Percentiles rank a stretch among this genome's conserved stretches.
phyloP scores from a whole-genome alignment of 92 coral and sea anemone species.

The Chrysogorgia sp. region DNA sequence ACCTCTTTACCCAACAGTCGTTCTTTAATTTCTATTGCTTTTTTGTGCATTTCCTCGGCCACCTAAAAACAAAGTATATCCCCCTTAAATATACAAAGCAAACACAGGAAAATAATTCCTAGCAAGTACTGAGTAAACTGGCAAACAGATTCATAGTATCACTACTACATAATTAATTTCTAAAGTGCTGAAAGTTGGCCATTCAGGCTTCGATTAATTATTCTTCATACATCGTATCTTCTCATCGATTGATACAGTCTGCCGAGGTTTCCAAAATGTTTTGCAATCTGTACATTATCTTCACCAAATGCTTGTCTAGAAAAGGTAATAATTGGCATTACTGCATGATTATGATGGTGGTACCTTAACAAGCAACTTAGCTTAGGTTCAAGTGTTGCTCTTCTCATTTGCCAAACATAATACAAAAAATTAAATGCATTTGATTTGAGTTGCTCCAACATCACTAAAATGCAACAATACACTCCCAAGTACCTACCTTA shows the following conservation, averaged over 20 bases:
- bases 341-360: too few species aligned
- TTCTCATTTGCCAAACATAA: too few species aligned
- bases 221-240: constrained; percentile 66
- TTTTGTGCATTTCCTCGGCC: constrained; percentile 97
- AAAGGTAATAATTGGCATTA: not conserved
- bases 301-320: constrained; percentile 95
- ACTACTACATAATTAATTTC: not conserved
- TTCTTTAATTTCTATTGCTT: constrained; percentile 97
- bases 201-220: not conserved
- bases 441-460: too few species aligned
- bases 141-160: too few species aligned
- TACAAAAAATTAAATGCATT: too few species aligned
- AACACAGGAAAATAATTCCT: too few species aligned
- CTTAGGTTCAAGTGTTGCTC: too few species aligned
- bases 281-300: constrained; percentile 95
- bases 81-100: not conserved
- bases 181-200: too few species aligned
- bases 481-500: too few species aligned
- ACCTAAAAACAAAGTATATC: constrained; percentile 58
- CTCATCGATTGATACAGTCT: constrained; percentile 98
- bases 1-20: constrained; percentile 91
- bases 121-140: too few species aligned
- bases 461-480: too few species aligned
- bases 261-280: constrained; percentile 97
- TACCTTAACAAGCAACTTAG: too few species aligned